Evolutionary conservation across 2,888 invertebrate species (phyloP).

Genomic region (Folsomia candida): DNA sequence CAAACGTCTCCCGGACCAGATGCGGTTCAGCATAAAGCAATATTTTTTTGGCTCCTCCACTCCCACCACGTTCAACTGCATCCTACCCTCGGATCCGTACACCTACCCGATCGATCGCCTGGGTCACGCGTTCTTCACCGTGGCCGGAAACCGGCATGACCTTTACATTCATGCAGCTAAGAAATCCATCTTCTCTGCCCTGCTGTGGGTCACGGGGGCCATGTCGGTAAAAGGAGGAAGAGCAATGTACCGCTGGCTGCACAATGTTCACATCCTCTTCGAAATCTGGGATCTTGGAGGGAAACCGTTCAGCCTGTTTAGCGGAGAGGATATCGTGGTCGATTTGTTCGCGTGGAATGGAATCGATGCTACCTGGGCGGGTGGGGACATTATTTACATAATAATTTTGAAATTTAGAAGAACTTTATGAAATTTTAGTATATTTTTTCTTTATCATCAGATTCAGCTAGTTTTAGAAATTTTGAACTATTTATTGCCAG

Average conservation of each 20-base stretch:
- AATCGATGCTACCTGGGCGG: neutral
- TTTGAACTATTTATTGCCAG: too few species aligned
- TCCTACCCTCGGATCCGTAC: neutral
- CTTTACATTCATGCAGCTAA: neutral
- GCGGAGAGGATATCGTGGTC: neutral
- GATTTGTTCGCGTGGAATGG: neutral
- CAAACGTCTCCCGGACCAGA: neutral
- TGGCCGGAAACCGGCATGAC: neutral
- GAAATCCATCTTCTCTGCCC: neutral
- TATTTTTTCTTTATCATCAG: too few species aligned
- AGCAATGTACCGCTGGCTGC: neutral
- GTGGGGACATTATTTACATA: too few species aligned
- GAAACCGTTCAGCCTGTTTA: neutral
- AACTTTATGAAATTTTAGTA: too few species aligned
- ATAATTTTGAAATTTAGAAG: too few species aligned
- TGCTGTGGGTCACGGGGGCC: neutral
- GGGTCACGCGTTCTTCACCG: neutral
- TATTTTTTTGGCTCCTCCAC: neutral
- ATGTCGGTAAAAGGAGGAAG: neutral
- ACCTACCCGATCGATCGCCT: neutral
- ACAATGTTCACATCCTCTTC: neutral
- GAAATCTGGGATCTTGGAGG: neutral
- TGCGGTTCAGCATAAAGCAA: neutral
- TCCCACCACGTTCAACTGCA: neutral
- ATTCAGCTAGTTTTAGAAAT: too few species aligned